Base-by-base conservation (phyloP, 2,888 invertebrate genomes). In the Orchesella flavescens region DNA sequence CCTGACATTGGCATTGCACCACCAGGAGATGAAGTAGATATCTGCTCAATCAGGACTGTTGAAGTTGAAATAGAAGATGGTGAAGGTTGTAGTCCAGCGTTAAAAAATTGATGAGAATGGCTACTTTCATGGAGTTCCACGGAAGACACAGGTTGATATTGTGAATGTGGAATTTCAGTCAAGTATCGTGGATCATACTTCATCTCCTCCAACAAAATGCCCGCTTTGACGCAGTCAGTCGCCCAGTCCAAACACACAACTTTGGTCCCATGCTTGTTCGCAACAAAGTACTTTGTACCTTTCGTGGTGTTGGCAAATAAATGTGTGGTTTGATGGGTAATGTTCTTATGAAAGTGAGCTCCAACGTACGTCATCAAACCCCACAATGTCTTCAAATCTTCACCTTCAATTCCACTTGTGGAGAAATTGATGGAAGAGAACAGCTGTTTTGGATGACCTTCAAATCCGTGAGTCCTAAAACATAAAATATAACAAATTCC, bases 171-270 rank as follows among this genome's bases (percentile, higher is more conserved):
- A 34, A 34, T n/a, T 57, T 15, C n/a, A 44, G 63, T 73, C 12
- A 86, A 12, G n/a, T 86, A 78, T 10, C 43, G 24, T 0, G 88
- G 88, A 75, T 88, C 84, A 80, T 87, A 88, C 12, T 71, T 63
- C 0, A 34, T 17, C 59, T 86, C 87, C 17, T 87, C 87, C 1
- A 84, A 7, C 12, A 87, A 15, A n/a, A 78, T 57, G 24, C 79
- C 76, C 1, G 63, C 69, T 55, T 85, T 87, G 21, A 96, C 91
- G 88, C 94, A 94, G 89, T 97, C 96, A 0, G 93, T 90, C 19
- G 97, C 92, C 98, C 98, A 98, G 90, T 98, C 98, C 1, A 97
- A 97, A 1, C 96, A 97, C 4, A 98, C 94, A 86, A 97, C 93
- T 89, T 93, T 93, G 23, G 95, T 91, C 85, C 91, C 85, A 43